These are phyloP conservation scores for Brachionus angularis DNA, from an alignment of 1,140 invertebrate genomes.

Conservation along the genomic window DNA sequence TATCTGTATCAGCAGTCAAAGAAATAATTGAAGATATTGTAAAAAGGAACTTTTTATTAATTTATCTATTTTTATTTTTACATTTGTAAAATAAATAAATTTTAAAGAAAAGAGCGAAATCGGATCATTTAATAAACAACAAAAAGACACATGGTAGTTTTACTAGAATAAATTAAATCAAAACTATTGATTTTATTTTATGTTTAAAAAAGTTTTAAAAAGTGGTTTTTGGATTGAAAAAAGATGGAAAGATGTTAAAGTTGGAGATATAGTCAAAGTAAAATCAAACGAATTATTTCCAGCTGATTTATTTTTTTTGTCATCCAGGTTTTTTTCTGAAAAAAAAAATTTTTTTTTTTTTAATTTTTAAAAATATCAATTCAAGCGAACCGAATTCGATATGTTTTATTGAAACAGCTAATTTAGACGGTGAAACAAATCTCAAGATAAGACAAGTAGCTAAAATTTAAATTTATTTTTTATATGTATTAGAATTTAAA, in stretches of 20 bases:
- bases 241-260: conserved; percentile 75
- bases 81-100: conserved; percentile 45
- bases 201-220: not conserved
- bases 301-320: conserved; percentile 80
- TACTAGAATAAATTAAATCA: not conserved
- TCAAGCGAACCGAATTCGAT: conserved; percentile 93
- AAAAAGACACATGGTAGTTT: conserved; percentile 9
- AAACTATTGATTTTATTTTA: not conserved
- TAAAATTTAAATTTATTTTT: not conserved
- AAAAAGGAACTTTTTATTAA: conserved; percentile 87
- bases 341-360: not conserved
- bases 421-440: conserved; percentile 98
- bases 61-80: too few relatives aligned
- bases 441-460: conserved; percentile 82
- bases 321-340: conserved; percentile 52
- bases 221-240: not conserved
- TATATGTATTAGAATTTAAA: not conserved
- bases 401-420: conserved; percentile 98
- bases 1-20: conserved; percentile 85
- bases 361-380: conserved; percentile 2
- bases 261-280: conserved; percentile 89
- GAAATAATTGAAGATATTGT: conserved; percentile 83
- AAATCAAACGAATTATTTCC: conserved; percentile 96
- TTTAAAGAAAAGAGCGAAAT: conserved; percentile 78
- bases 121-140: conserved; percentile 65